These are phyloP conservation scores for Lepidocolaptes lacrymiger DNA, from an alignment of 2,797 vertebrate species.

Conservation along the genomic window DNA sequence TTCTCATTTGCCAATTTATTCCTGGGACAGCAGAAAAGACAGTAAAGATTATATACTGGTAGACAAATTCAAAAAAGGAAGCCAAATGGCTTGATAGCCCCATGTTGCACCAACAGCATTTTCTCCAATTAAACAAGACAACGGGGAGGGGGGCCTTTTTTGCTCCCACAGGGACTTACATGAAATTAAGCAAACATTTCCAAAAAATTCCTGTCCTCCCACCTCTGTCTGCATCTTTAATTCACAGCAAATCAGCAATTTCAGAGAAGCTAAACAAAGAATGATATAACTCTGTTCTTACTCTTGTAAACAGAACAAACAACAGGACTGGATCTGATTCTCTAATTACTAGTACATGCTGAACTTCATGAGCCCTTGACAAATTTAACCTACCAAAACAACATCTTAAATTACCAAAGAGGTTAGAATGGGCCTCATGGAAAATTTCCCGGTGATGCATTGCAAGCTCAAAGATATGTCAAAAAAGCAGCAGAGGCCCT, in stretches of 20 bases:
- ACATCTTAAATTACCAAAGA: background rate
- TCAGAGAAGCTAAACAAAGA: background rate
- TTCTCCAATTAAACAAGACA: background rate
- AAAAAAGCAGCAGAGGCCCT: background rate
- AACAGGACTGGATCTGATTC: background rate
- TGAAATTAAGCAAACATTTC: background rate
- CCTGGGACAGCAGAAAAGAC: background rate
- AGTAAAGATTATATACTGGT: background rate
- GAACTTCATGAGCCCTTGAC: background rate
- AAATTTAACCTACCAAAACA: background rate
- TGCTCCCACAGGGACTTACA: background rate
- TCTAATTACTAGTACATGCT: background rate
- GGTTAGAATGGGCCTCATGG: background rate
- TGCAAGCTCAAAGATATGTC: background rate
- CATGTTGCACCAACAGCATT: background rate
- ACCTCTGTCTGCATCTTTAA: background rate
- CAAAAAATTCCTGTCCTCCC: background rate
- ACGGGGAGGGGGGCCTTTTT: accelerated
- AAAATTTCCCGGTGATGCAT: background rate
- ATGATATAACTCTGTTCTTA: background rate
- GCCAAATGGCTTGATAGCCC: background rate
- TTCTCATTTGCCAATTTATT: background rate
- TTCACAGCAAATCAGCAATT: background rate
- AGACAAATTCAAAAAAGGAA: background rate
- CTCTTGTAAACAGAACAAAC: background rate